phyloP scores from a whole-genome alignment of 2,113 vertebrate species.

The Crypturellus undulatus region DNA sequence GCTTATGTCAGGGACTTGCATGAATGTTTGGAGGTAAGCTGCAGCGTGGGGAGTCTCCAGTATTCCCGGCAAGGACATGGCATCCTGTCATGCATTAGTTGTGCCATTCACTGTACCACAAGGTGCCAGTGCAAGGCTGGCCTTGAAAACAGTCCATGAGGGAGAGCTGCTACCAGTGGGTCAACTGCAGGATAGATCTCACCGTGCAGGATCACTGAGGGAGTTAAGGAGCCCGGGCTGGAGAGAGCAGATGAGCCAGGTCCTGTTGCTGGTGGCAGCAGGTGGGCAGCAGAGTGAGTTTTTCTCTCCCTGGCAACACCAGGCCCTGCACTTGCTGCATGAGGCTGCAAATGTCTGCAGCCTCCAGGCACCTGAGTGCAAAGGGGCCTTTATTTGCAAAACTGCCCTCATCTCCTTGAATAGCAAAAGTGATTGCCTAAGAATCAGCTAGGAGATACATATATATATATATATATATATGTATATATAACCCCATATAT shows the following conservation, averaged over 20 bases:
- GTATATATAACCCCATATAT: too few relatives aligned
- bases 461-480: too few relatives aligned
- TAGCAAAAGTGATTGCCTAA: not conserved
- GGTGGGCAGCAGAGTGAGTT: not conserved
- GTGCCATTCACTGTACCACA: not conserved
- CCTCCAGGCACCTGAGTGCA: not conserved
- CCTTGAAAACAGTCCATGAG: not conserved
- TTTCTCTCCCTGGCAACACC: not conserved
- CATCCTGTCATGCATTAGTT: not conserved
- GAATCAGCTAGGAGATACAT: not conserved
- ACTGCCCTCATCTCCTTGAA: not conserved
- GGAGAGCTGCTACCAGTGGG: not conserved
- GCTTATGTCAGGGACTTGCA: constrained; percentile 95
- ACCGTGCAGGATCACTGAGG: too few relatives aligned
- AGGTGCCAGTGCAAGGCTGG: not conserved
- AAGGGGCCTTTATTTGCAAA: not conserved
- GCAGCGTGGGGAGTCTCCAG: not conserved
- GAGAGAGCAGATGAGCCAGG: not conserved
- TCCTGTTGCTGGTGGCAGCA: not conserved
- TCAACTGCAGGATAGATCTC: not conserved
- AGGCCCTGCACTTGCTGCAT: fast-evolving
- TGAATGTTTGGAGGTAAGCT: constrained; percentile 94
- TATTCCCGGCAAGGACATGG: not conserved
- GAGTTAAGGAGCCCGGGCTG: not conserved
- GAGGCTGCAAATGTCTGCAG: not conserved